These are phyloP conservation scores for Endomychus coccineus DNA, from an alignment of 2,888 invertebrate species.

Conservation along the genomic window DNA sequence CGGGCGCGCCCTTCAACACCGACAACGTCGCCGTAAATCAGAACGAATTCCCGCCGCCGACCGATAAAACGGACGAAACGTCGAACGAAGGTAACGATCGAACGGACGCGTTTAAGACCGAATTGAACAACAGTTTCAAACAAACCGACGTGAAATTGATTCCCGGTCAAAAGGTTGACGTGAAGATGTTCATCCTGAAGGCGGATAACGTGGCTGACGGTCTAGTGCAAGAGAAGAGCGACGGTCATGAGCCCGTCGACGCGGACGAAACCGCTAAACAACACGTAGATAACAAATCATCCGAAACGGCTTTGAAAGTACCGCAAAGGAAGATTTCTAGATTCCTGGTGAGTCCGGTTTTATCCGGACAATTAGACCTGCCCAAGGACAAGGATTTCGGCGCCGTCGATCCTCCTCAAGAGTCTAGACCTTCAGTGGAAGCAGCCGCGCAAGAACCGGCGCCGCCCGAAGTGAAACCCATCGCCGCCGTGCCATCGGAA, in stretches of 20 bases:
- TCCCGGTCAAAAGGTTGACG: conserved; percentile 37
- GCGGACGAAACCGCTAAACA: background rate
- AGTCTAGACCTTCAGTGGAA: background rate
- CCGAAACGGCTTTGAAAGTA: conserved; percentile 32
- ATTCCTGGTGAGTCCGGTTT: conserved; percentile 75
- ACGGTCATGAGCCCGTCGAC: conserved; percentile 9
- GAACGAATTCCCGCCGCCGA: conserved; percentile 5
- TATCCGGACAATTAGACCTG: conserved; percentile 49
- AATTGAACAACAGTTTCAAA: conserved; percentile 32
- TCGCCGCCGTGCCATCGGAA: conserved; percentile 15
- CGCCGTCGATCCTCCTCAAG: background rate
- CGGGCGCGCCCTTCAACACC: conserved; percentile 31
- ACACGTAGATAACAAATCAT: conserved; percentile 8
- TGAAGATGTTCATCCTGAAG: conserved; percentile 36
- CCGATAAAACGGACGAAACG: background rate
- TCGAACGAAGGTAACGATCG: conserved; percentile 18
- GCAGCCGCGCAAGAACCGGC: background rate
- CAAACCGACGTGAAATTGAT: conserved; percentile 28
- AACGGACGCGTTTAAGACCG: conserved; percentile 30
- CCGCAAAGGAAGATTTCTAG: conserved; percentile 68
- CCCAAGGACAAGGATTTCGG: conserved; percentile 39
- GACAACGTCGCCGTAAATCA: conserved; percentile 27
- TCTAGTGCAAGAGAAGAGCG: background rate
- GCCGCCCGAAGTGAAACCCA: background rate
- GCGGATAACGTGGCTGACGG: conserved; percentile 14